Evolutionary conservation across 1,140 invertebrate genomes (phyloP), one percentile per base, ranked within the genome.

Genomic region (Caenorhabditis latens): DNA sequence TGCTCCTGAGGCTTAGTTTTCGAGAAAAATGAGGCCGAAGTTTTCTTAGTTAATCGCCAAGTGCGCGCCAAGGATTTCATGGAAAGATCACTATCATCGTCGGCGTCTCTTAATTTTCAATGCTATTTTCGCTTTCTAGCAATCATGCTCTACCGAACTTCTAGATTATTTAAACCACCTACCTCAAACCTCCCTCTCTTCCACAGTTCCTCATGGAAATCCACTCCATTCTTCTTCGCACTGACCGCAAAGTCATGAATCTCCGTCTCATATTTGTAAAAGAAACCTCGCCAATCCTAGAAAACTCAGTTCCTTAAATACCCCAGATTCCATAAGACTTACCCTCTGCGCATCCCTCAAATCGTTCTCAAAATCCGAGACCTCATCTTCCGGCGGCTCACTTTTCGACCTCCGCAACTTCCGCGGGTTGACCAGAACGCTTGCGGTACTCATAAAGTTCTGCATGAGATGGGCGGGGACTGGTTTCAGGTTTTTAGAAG

Each of bases 261-360:
- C 24, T 71, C 65, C 4, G n/a, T 71, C 16, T 71, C 65, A 24
- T 71, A 71, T n/a, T 71, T 71, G 1, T 46, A 11, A 40, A 71
- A 71, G 8, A 71, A 71, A 13, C 7, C n/a, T 46, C 42, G 19
- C 65, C 65, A 71, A 8, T 71, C 42, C 65, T n/a, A n/a, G n/a
- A n/a, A n/a, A n/a, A n/a, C n/a, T n/a, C n/a, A n/a, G n/a, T n/a
- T n/a, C n/a, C n/a, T n/a, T n/a, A n/a, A n/a, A n/a, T n/a, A n/a
- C n/a, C n/a, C 14, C 13, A 19, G 19, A 71, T 19, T 19, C 14
- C 13, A 16, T 19, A 32, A 4, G 8, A 32, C 1, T 63, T 32
- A 71, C 65, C 40, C n/a, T 71, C 42, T 71, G 65, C 14, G 65
- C 65, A 4, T 71, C 65, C 46, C 65, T 71, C 65, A 71, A 71